Conservation (phyloP, 2,113 vertebrate genomes). For the Myrmophylax atrothorax region DNA sequence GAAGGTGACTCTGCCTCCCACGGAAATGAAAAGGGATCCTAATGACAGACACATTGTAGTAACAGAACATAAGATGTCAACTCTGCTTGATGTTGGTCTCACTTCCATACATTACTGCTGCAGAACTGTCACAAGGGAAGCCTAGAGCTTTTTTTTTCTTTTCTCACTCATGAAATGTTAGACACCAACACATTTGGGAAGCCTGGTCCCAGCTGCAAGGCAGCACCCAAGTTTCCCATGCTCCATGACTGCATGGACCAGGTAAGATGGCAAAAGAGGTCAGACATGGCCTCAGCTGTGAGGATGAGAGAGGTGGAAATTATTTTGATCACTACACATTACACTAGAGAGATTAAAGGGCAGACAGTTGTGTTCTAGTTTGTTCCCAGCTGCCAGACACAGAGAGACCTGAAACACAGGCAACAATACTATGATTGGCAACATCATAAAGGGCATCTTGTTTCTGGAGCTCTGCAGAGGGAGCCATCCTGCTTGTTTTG, state of each 20-base stretch:
- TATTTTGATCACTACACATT: background rate
- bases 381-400: background rate
- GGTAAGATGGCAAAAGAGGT: background rate
- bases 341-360: background rate
- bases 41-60: background rate
- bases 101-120: background rate
- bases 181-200: background rate
- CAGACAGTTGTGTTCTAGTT: background rate
- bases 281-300: background rate
- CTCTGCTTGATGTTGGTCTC: background rate
- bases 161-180: background rate
- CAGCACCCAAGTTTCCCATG: background rate
- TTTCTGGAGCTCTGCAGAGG: background rate
- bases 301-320: background rate
- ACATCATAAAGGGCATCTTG: background rate
- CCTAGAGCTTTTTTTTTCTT: background rate
- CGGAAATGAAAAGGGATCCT: background rate
- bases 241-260: background rate
- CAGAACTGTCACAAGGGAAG: background rate
- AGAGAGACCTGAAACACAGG: background rate
- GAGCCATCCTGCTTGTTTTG: background rate
- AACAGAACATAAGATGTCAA: background rate
- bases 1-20: background rate
- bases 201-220: background rate
- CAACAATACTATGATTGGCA: background rate